Conservation (phyloP, 2,888 invertebrate species). For the Sphaerophoria taeniata region DNA sequence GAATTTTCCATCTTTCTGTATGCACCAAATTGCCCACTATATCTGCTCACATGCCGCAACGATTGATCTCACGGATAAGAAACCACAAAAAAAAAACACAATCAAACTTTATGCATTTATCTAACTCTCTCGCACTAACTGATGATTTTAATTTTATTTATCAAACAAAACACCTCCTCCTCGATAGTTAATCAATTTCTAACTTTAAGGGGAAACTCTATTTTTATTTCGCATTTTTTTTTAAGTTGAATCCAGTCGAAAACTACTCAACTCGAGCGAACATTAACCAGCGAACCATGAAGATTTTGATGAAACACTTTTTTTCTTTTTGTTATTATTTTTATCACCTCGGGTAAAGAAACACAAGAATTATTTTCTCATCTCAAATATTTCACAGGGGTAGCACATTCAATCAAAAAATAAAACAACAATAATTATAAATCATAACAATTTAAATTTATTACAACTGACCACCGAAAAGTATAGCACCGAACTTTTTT, state of each 20-base stretch:
- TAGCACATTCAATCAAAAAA: conserved; percentile 8
- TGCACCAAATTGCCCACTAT: too few species aligned
- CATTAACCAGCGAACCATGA: conserved; percentile 44
- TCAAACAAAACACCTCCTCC: conserved; percentile 42
- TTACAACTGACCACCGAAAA: conserved; percentile 63
- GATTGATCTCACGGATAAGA: too few species aligned
- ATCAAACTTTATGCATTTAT: too few species aligned
- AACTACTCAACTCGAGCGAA: conserved; percentile 31
- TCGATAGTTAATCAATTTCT: conserved; percentile 57
- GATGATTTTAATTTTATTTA: conserved; percentile 24
- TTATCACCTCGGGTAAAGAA: conserved; percentile 22
- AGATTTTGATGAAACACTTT: conserved; percentile 23
- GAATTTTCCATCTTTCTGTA: too few species aligned
- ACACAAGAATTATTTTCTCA: conserved; percentile 42
- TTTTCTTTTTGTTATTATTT: conserved; percentile 20
- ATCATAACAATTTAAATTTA: conserved; percentile 66
- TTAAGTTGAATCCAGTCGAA: conserved; percentile 33
- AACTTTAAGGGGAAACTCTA: conserved; percentile 37
- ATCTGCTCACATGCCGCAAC: too few species aligned
- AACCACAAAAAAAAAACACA: too few species aligned
- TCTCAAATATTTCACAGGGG: conserved; percentile 39
- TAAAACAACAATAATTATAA: conserved; percentile 45
- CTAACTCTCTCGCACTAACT: too few species aligned
- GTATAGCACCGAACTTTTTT: conserved; percentile 55
- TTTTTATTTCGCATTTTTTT: conserved; percentile 6